A percentile compares a stretch with the other conserved stretches of the same genome.
Conservation (phyloP, 2,797 vertebrate species). For the Pelochelys cantorii region DNA sequence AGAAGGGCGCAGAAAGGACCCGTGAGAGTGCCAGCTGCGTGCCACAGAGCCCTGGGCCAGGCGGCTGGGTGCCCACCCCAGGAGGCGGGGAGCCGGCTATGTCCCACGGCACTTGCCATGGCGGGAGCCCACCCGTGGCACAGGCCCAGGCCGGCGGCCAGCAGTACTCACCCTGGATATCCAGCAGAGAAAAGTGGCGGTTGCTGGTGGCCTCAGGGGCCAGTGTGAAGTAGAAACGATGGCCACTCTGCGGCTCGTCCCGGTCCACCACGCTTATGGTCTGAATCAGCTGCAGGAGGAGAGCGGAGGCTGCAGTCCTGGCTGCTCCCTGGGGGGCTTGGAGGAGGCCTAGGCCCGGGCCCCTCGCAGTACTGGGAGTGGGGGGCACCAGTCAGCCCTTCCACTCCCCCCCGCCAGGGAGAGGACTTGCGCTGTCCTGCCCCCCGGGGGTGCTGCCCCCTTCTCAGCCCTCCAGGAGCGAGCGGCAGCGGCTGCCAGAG, state of each 20-base stretch:
- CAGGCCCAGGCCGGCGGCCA: not conserved
- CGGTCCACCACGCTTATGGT: conserved; percentile 96
- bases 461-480: not conserved
- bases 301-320: not conserved
- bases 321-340: fast-evolving
- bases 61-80: not conserved
- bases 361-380: not conserved
- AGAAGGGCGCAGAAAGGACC: not conserved
- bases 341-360: not conserved
- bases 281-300: conserved; percentile 91
- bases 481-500: not conserved
- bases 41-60: no score
- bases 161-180: conserved; percentile 90
- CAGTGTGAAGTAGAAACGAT: conserved; percentile 94
- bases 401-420: not conserved
- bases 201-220: conserved; percentile 89
- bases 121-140: not conserved
- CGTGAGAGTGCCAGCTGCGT: no score
- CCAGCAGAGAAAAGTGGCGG: conserved; percentile 92
- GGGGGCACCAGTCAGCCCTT: not conserved
- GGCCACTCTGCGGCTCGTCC: conserved; percentile 94
- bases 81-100: not conserved
- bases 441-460: no score
- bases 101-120: not conserved
- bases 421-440: no score